phyloP scores from a whole-genome alignment of 2,113 vertebrate species.

The Siniperca knerii region DNA sequence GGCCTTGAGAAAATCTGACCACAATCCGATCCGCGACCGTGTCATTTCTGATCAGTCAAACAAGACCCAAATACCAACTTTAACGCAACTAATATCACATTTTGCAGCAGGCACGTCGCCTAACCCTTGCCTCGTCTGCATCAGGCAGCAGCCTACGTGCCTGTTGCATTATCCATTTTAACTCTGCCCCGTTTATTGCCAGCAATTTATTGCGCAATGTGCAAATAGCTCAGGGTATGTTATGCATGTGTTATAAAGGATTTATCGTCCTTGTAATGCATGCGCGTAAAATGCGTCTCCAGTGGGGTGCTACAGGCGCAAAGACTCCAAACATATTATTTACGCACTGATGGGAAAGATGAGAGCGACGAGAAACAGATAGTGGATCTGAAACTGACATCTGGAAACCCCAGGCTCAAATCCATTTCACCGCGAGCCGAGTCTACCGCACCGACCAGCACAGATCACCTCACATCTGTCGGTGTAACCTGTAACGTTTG shows the following conservation, averaged over 20 bases:
- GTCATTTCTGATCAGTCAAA: neutral
- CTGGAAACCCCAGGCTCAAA: constrained; percentile 26
- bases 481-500: no score
- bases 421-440: neutral
- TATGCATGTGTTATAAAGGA: neutral
- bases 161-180: constrained; percentile 48
- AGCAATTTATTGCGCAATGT: neutral
- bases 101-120: neutral
- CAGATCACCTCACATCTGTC: neutral
- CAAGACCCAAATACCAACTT: neutral
- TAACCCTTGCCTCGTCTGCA: neutral
- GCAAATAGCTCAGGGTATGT: neutral
- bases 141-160: neutral
- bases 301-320: neutral
- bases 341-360: neutral
- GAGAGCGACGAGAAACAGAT: neutral
- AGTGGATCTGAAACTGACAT: constrained; percentile 12
- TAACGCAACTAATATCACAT: neutral
- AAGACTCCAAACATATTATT: neutral
- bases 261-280: neutral
- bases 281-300: constrained; percentile 5
- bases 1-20: constrained; percentile 6
- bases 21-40: neutral
- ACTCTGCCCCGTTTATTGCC: neutral
- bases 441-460: neutral